Evolutionary conservation across 2,888 invertebrate species (phyloP), one percentile per base, ranked within the genome.

Genomic region (Dryomyza anilis): DNA sequence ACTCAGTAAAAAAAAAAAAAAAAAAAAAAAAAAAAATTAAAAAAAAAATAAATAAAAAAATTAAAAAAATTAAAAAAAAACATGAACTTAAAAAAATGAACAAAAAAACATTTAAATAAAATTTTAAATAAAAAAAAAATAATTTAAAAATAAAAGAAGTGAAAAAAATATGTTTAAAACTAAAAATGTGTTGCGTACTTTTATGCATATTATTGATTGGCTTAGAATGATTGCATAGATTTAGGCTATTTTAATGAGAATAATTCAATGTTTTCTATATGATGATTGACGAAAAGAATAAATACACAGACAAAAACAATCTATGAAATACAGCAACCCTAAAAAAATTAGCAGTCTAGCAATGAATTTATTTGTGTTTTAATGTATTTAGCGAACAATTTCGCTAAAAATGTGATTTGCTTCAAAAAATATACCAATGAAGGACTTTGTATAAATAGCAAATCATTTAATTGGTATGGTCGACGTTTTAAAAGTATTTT

Each of bases 81-180:
- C 12, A 8, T 8, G 7, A 33, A 8, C 12, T 33, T 33, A 8
- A 33, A 8, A 8, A 33, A 33, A 33, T 33, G 12, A 33, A 33
- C 6, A 8, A 33, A 33, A 33, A 12, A 33, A 33, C 6, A 33
- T 12, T 8, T 33, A 33, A 33, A 33, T 33, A 33, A 33, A 33
- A 8, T 8, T 8, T 8, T 6, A 33, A 33, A 6, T 8, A 33
- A 12, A 33, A 6, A 33, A 8, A 33, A n/a, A n/a, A n/a, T 8
- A 33, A 33, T 8, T 8, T 33, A 8, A 33, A 12, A 33, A n/a
- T n/a, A 33, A 33, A 33, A 8, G 2, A 59, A 59, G 50, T 76
- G 77, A 77, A 27, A 10, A 27, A 45, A 14, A 39, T 46, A 27
- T 7, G 16, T 16, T 46, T 59, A n/a, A 2, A 3, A 33, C 43